Conservation (phyloP, 1,140 invertebrate species). For the Nylanderia fulva region DNA sequence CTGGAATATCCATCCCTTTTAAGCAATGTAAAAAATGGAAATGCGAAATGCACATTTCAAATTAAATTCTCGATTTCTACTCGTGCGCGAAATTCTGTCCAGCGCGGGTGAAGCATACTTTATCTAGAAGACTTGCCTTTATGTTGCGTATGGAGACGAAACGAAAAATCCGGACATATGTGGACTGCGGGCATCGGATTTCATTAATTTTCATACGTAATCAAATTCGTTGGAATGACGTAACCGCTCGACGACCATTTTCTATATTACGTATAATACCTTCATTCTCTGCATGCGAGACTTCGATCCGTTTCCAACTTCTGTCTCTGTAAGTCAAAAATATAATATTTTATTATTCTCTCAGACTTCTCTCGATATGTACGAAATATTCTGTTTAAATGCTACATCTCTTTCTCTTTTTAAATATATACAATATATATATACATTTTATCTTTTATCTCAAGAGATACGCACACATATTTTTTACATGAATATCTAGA, state of each 20-base stretch:
- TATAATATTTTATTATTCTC: constrained; percentile 58
- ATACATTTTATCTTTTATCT: constrained; percentile 31
- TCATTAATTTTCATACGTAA: constrained; percentile 63
- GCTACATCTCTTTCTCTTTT: background rate
- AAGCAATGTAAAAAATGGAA: constrained; percentile 21
- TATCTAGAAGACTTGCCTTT: constrained; percentile 5
- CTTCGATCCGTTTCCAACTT: constrained; percentile 72
- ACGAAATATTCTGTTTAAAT: constrained; percentile 40
- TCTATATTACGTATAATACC: constrained; percentile 63
- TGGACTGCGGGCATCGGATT: constrained; percentile 45
- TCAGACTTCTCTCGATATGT: constrained; percentile 58
- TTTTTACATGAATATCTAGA: constrained; percentile 65
- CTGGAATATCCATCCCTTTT: background rate
- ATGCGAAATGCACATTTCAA: background rate
- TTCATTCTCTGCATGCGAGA: constrained; percentile 80
- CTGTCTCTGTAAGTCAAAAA: constrained; percentile 71
- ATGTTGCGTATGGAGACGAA: constrained; percentile 37
- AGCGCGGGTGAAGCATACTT: background rate
- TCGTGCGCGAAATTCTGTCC: background rate
- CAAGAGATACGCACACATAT: constrained; percentile 38
- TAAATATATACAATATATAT: background rate
- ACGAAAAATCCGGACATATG: constrained; percentile 46
- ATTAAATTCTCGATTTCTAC: constrained; percentile 12
- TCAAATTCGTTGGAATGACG: constrained; percentile 66
- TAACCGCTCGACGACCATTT: constrained; percentile 56